phyloP scores from a whole-genome alignment of 2,888 invertebrate genomes.

The Theretra japonica region DNA sequence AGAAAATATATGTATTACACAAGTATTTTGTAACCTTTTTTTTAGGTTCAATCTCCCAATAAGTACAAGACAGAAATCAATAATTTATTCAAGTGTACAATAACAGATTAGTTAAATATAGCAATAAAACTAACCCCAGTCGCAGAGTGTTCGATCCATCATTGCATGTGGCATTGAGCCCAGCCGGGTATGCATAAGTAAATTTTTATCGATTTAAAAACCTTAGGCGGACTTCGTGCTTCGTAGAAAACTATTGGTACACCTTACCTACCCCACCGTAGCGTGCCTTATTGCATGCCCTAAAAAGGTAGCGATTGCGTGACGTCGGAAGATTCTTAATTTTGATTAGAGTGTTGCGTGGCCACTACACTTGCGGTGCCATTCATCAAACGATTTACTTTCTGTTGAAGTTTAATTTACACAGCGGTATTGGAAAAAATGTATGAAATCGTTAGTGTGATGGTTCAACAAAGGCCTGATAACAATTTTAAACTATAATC shows the following conservation, averaged over 20 bases:
- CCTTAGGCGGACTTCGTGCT: constrained; percentile 47
- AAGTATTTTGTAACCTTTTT: too few relatives aligned
- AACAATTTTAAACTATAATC: constrained; percentile 7
- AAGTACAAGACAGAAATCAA: too few relatives aligned
- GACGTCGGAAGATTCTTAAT: constrained; percentile 71
- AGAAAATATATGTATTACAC: too few relatives aligned
- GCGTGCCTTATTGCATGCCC: constrained; percentile 44
- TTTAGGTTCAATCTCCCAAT: too few relatives aligned
- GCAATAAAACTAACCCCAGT: constrained; percentile 1
- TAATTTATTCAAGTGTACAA: too few relatives aligned
- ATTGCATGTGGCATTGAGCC: constrained; percentile 57
- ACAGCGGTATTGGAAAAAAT: constrained; percentile 45
- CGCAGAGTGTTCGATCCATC: constrained; percentile 49
- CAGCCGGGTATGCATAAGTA: constrained; percentile 67
- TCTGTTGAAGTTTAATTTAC: constrained; percentile 66
- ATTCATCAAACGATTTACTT: constrained; percentile 68
- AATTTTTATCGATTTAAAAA: constrained; percentile 66
- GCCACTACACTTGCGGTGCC: constrained; percentile 59
- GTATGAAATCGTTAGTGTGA: constrained; percentile 9
- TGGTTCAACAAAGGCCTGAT: constrained; percentile 5
- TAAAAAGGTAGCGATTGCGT: constrained; percentile 65
- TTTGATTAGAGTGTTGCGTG: constrained; percentile 76
- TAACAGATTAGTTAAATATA: neutral
- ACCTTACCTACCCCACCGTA: constrained; percentile 35
- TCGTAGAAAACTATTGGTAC: constrained; percentile 31